phyloP scores from a whole-genome alignment of 2,113 vertebrate species.

The Anolis sagrei region DNA sequence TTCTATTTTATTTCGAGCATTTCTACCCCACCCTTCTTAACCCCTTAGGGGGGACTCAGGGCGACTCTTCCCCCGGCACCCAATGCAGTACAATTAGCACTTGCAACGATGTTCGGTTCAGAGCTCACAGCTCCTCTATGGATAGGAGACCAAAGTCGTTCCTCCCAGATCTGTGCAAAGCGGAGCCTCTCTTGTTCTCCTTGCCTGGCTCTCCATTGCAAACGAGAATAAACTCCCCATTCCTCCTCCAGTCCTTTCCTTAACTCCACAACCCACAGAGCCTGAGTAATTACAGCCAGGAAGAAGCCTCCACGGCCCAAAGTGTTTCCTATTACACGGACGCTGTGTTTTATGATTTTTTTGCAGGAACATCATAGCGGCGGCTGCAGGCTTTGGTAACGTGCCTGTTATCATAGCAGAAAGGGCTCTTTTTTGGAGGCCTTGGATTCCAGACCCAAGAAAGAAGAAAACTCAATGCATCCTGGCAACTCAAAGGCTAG shows the following conservation, averaged over 20 bases:
- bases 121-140: conserved; percentile 18
- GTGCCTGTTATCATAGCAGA: accelerated
- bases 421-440: background rate
- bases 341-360: background rate
- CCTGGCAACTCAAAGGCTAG: too few species aligned
- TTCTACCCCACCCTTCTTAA: too few species aligned
- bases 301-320: background rate
- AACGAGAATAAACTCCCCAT: background rate
- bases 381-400: background rate
- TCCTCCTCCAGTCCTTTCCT: background rate
- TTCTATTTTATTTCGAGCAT: too few species aligned
- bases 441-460: background rate
- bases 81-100: background rate
- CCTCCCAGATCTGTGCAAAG: conserved; percentile 17
- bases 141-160: conserved; percentile 45
- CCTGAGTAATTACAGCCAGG: background rate
- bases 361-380: background rate
- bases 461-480: background rate
- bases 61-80: background rate
- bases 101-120: background rate
- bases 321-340: accelerated
- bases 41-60: too few species aligned
- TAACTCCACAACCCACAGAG: background rate
- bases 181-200: conserved; percentile 12
- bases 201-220: background rate